Evolutionary conservation across 37 sponge, comb jelly and placozoan genomes (phyloP).

Genomic region (Ephydatia muelleri): DNA sequence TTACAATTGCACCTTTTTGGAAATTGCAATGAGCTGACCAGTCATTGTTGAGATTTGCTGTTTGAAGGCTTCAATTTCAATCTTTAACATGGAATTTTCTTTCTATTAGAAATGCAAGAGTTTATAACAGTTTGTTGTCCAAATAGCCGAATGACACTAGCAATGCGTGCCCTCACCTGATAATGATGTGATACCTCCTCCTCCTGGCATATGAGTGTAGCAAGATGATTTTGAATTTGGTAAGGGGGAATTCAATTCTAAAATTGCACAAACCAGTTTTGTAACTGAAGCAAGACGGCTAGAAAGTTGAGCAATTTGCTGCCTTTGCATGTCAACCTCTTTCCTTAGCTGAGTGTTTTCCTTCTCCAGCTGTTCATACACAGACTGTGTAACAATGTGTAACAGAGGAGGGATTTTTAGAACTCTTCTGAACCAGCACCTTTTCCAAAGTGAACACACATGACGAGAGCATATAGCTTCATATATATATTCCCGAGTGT

Average conservation of each 20-base stretch:
- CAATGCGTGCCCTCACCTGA: background rate
- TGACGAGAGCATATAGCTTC: too few relatives aligned
- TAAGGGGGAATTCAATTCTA: background rate
- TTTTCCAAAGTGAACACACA: too few relatives aligned
- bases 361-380: background rate
- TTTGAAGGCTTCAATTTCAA: background rate
- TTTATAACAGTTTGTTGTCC: background rate
- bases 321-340: background rate
- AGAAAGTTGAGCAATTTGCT: background rate
- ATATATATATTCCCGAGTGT: too few relatives aligned
- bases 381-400: background rate
- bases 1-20: background rate
- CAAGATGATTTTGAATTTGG: background rate
- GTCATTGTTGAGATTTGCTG: background rate
- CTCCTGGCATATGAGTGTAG: background rate
- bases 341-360: background rate
- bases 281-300: background rate
- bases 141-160: too few relatives aligned
- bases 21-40: background rate
- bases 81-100: background rate
- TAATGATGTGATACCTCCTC: background rate
- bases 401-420: too few relatives aligned
- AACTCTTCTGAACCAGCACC: too few relatives aligned
- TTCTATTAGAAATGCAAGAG: background rate
- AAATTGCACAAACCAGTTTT: background rate